Evolutionary conservation across 2,113 vertebrate genomes (phyloP).

Genomic region (Onychostoma macrolepis): DNA sequence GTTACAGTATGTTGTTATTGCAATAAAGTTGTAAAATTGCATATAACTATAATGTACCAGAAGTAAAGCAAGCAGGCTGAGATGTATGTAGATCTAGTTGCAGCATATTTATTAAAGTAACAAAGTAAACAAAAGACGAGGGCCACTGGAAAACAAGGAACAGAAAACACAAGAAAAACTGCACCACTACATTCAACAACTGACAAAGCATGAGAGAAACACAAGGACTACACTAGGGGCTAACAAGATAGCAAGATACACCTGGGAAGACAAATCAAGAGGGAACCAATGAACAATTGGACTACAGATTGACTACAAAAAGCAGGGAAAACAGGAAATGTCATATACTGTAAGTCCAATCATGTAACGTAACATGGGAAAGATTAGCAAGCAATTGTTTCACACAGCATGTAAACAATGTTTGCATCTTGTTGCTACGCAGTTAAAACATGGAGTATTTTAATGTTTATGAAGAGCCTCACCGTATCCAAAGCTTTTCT

Average conservation of each 20-base stretch:
- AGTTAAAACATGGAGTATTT: too few species aligned
- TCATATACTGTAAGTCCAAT: background rate
- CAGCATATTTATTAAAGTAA: too few species aligned
- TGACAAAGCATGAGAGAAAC: background rate
- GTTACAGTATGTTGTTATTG: background rate
- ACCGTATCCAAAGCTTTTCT: too few species aligned
- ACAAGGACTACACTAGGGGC: background rate
- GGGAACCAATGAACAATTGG: background rate
- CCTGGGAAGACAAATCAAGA: background rate
- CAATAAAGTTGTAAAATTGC: background rate
- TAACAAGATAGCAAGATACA: background rate
- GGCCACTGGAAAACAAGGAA: too few species aligned
- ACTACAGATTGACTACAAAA: background rate
- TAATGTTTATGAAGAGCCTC: too few species aligned
- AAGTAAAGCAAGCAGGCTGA: background rate
- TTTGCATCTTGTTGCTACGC: background rate
- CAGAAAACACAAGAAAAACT: too few species aligned
- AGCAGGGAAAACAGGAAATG: background rate
- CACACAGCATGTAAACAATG: background rate
- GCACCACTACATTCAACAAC: background rate
- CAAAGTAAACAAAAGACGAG: too few species aligned
- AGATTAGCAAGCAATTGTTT: background rate
- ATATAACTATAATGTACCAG: background rate
- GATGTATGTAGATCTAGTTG: background rate
- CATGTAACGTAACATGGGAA: background rate